Base-by-base conservation (phyloP, 1,140 invertebrate species). In the Ruditapes philippinarum region DNA sequence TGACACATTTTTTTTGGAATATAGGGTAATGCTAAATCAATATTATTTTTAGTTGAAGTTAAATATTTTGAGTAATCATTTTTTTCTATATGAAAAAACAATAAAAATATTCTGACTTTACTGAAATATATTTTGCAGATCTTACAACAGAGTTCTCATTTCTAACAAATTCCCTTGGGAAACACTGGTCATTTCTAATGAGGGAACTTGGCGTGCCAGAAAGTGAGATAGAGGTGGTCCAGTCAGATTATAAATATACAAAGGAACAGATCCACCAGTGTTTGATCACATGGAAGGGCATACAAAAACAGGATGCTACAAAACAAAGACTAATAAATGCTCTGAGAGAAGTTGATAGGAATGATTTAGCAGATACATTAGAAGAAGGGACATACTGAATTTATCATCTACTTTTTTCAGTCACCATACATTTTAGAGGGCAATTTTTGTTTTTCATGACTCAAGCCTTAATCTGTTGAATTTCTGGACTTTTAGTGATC, bases 261-360 rank as follows among this genome's bases (percentile, higher is more conserved):
- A 54, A 25, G 31, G 45, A 79, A 28, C 45, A 38, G 28, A 57
- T 57, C 33, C 25, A 79, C 40, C 76, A 79, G 28, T 79, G 76
- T 36, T 40, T 79, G 28, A 28, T 79, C 2, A 3, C 25, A 3
- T 79, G 76, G 76, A 25, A 36, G 28, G 49, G 57, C 9, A 31
- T 33, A 38, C 31, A 79, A 22, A 14, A 57, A 60, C 7, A 54
- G 25, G n/a, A 54, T 17, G 76, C 76, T 60, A 79, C 49, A 0
- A 54, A 60, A 79, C 42, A 79, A 38, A 79, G 36, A 79, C 76
- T 79, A 33, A n/a, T 79, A 19, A 11, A 14, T 36, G 76, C 76
- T 7, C 42, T 79, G 4, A 54, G 54, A 38, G 33, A n/a, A 14
- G 49, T 57, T 11, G 22, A 54, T 1, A 79, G 76, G 28, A 54